Percentiles rank a stretch among this genome's conserved stretches.
phyloP scores from a whole-genome alignment of 1,140 invertebrate species.

The Papilio helenus region DNA sequence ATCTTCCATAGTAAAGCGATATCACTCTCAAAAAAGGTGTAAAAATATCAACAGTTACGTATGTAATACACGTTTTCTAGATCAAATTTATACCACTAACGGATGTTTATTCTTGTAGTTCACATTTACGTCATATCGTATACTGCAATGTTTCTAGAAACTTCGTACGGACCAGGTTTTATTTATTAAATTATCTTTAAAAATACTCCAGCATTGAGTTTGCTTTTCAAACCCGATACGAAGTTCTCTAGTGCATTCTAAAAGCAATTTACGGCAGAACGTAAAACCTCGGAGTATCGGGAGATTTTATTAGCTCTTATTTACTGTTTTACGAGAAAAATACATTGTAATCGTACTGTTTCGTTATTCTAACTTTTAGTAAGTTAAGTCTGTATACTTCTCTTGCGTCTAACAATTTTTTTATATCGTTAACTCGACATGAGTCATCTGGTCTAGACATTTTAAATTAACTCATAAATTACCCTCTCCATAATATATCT shows the following conservation, averaged over 20 bases:
- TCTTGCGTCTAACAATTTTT: neutral
- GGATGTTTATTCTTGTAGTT: conserved; percentile 28
- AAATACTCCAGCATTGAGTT: conserved; percentile 31
- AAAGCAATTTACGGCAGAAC: conserved; percentile 33
- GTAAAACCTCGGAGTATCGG: conserved; percentile 32
- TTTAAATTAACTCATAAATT: neutral
- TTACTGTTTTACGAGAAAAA: conserved; percentile 25
- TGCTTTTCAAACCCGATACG: conserved; percentile 13
- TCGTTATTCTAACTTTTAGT: conserved; percentile 13
- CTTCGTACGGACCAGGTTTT: neutral
- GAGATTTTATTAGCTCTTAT: conserved; percentile 25
- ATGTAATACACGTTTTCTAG: neutral
- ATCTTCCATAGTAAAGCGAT: neutral
- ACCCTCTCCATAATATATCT: neutral
- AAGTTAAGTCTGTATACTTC: neutral
- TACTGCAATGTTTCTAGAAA: neutral
- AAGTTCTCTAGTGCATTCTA: conserved; percentile 30
- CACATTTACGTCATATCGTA: conserved; percentile 19
- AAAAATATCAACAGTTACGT: conserved; percentile 6
- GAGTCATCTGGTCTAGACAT: neutral
- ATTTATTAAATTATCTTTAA: conserved; percentile 12
- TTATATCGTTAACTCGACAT: neutral
- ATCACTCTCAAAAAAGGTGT: neutral
- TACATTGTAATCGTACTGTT: neutral
- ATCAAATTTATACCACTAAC: conserved; percentile 24